A percentile compares a stretch with the other conserved stretches of the same genome.
Evolutionary conservation across 2,888 invertebrate species (phyloP).

Genomic region (Xanthorhoe spadicearia): DNA sequence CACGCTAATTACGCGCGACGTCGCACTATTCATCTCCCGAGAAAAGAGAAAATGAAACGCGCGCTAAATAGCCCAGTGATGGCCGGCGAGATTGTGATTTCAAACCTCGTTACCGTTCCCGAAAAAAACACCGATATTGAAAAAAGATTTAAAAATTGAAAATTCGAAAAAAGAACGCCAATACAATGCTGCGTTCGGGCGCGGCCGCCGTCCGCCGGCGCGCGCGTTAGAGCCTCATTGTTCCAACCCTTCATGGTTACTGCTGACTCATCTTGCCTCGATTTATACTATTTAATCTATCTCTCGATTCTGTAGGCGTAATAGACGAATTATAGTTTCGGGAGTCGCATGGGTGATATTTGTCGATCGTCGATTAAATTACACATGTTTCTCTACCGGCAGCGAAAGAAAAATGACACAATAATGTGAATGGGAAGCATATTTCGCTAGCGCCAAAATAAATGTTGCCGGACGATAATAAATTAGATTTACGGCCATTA

Average conservation of each 20-base stretch:
- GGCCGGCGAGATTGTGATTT: conserved; percentile 75
- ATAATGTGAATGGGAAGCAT: conserved; percentile 62
- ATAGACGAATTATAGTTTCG: conserved; percentile 72
- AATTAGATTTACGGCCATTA: conserved; percentile 58
- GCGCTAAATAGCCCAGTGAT: conserved; percentile 70
- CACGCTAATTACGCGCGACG: conserved; percentile 67
- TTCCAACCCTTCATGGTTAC: conserved; percentile 69
- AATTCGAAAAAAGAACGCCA: conserved; percentile 64
- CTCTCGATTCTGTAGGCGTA: conserved; percentile 72
- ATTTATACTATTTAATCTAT: conserved; percentile 81
- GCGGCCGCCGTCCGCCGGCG: conserved; percentile 53
- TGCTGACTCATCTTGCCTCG: conserved; percentile 74
- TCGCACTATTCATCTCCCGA: conserved; percentile 61
- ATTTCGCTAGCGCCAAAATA: conserved; percentile 60
- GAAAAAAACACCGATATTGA: conserved; percentile 57
- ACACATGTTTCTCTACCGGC: conserved; percentile 54
- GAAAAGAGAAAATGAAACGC: conserved; percentile 67
- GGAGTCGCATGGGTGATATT: conserved; percentile 63
- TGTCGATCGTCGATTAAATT: conserved; percentile 69
- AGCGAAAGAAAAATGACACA: conserved; percentile 62
- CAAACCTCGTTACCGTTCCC: conserved; percentile 74
- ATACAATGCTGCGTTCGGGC: conserved; percentile 54
- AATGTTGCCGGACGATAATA: conserved; percentile 60
- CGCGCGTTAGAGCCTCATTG: conserved; percentile 42
- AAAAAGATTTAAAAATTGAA: conserved; percentile 54